phyloP scores from a whole-genome alignment of 2,888 invertebrate species.

The Stenotaenia linearis region DNA sequence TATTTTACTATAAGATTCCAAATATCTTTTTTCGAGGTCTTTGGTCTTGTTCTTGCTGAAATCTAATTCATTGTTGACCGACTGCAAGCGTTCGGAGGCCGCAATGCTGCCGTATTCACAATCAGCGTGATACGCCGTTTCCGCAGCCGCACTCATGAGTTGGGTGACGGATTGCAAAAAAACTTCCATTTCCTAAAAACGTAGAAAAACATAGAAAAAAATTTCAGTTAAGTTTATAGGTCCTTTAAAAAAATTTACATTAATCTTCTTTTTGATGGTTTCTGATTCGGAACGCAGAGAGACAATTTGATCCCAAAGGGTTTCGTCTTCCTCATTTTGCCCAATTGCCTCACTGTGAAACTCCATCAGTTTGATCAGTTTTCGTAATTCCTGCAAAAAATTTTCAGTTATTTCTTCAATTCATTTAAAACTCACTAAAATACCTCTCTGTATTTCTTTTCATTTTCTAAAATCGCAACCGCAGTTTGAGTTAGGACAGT shows the following conservation, averaged over 20 bases:
- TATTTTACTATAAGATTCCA: slow-evolving; percentile 24
- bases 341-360: neutral
- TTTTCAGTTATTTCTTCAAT: no score
- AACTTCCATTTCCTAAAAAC: slow-evolving; percentile 21
- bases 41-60: slow-evolving; percentile 16
- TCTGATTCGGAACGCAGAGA: neutral
- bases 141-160: neutral
- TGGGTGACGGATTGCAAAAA: neutral
- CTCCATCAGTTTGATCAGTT: neutral
- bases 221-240: no score
- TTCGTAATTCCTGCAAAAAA: neutral
- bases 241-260: neutral
- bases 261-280: neutral
- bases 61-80: neutral
- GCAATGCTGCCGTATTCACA: slow-evolving; percentile 21
- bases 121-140: neutral
- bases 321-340: neutral
- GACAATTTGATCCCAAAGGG: neutral
- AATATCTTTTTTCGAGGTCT: neutral
- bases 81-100: slow-evolving; percentile 22
- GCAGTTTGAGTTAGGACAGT: neutral
- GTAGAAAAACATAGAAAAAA: no score
- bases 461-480: neutral
- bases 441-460: slow-evolving; percentile 14
- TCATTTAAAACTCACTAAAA: neutral